phyloP scores from a whole-genome alignment of 2,888 invertebrate genomes.

The Epistrophella euchroma region DNA sequence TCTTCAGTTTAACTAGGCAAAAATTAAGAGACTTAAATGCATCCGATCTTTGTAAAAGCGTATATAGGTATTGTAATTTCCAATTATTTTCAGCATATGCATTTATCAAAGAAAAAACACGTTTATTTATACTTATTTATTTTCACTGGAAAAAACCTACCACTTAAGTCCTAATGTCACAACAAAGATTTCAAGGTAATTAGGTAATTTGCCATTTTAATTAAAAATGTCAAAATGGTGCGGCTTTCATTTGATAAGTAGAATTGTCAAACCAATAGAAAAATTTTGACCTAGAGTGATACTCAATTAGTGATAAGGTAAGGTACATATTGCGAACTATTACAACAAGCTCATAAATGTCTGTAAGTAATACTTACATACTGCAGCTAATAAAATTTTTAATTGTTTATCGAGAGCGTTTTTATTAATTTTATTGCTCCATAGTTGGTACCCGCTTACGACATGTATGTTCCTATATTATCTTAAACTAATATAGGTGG shows the following conservation, averaged over 20 bases:
- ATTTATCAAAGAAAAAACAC: no score
- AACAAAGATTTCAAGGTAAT: no score
- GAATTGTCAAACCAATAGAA: background rate
- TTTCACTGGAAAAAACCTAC: no score
- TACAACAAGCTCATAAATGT: background rate
- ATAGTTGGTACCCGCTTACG: background rate
- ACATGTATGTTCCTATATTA: no score
- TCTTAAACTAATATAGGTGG: no score
- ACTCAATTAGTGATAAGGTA: background rate
- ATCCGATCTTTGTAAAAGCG: background rate
- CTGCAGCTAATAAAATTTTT: background rate
- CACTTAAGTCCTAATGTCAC: no score
- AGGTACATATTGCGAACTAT: background rate
- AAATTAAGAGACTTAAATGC: background rate
- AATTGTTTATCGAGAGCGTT: background rate
- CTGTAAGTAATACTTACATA: background rate
- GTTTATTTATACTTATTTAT: no score
- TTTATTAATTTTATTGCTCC: background rate
- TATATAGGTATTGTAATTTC: background rate
- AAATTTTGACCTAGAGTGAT: background rate
- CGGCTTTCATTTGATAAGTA: background rate
- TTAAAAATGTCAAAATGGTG: background rate
- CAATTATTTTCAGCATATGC: no score
- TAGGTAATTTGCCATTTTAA: background rate
- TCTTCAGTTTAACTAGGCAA: background rate